Conservation (phyloP, 2,888 invertebrate species). For the Silvanus unidentatus region DNA sequence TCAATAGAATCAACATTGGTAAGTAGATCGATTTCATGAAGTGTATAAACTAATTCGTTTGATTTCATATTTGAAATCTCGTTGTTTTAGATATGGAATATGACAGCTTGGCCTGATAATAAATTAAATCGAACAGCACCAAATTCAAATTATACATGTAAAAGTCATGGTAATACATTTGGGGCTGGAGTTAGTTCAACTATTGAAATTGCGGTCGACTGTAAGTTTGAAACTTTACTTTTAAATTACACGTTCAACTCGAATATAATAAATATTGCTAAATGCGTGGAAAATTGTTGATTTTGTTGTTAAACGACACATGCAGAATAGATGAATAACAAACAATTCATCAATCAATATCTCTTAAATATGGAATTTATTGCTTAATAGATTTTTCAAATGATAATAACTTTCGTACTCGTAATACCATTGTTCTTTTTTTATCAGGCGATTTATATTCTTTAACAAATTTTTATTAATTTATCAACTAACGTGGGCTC, state of each 20-base stretch:
- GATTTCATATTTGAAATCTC: background rate
- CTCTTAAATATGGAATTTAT: no score
- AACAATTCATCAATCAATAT: no score
- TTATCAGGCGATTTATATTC: no score
- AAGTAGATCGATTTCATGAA: constrained; percentile 39
- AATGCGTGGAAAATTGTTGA: no score
- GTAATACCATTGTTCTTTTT: no score
- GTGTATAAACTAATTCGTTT: background rate
- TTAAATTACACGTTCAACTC: constrained; percentile 1
- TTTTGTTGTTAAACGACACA: no score
- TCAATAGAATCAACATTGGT: constrained; percentile 82
- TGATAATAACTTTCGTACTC: no score
- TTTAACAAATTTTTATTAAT: no score
- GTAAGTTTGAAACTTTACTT: constrained; percentile 54
- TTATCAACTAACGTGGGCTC: no score
- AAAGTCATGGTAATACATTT: constrained; percentile 61
- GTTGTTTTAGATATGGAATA: constrained; percentile 66
- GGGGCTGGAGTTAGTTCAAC: constrained; percentile 77
- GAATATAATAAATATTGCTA: no score
- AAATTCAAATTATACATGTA: constrained; percentile 78
- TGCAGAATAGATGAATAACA: no score
- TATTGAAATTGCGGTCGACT: constrained; percentile 83
- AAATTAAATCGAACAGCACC: constrained; percentile 70
- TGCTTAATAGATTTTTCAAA: no score
- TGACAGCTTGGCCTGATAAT: constrained; percentile 75